Evolutionary conservation across 1,140 invertebrate species (phyloP).

Genomic region (Trichogramma pretiosum): DNA sequence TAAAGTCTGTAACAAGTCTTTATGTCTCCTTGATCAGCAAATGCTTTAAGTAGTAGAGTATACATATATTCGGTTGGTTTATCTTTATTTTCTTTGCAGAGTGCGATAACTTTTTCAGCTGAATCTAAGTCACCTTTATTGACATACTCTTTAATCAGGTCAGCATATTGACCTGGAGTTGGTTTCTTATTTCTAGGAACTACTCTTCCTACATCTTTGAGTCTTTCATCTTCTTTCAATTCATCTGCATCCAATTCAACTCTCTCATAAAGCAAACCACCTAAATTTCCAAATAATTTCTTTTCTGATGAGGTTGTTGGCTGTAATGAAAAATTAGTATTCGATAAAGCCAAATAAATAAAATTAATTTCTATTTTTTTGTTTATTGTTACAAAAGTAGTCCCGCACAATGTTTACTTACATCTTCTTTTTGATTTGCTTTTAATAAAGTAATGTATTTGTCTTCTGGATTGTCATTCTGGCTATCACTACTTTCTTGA

Average conservation of each 20-base stretch:
- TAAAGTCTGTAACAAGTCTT: constrained; percentile 77
- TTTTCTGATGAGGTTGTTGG: too few species aligned
- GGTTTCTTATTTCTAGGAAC: constrained; percentile 32
- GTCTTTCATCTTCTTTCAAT: constrained; percentile 30
- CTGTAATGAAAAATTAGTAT: too few species aligned
- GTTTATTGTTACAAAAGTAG: too few species aligned
- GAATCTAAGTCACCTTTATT: constrained; percentile 54
- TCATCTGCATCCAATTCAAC: constrained; percentile 32
- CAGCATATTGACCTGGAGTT: constrained; percentile 53
- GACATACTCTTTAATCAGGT: constrained; percentile 61
- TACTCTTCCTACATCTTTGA: constrained; percentile 22
- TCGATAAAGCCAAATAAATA: too few species aligned
- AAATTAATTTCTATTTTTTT: too few species aligned
- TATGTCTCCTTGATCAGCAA: constrained; percentile 70
- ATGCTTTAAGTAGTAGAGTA: constrained; percentile 69
- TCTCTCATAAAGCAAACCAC: constrained; percentile 21
- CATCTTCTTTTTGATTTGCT: too few species aligned
- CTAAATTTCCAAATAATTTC: constrained; percentile 40
- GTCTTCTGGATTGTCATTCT: too few species aligned
- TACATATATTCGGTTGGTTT: constrained; percentile 72
- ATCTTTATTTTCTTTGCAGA: constrained; percentile 67
- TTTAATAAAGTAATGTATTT: too few species aligned
- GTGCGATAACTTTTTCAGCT: constrained; percentile 69
- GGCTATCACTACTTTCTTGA: too few species aligned
- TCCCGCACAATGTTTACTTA: too few species aligned